Base-by-base conservation (phyloP, 2,113 vertebrate genomes). In the Lynx canadensis region DNA sequence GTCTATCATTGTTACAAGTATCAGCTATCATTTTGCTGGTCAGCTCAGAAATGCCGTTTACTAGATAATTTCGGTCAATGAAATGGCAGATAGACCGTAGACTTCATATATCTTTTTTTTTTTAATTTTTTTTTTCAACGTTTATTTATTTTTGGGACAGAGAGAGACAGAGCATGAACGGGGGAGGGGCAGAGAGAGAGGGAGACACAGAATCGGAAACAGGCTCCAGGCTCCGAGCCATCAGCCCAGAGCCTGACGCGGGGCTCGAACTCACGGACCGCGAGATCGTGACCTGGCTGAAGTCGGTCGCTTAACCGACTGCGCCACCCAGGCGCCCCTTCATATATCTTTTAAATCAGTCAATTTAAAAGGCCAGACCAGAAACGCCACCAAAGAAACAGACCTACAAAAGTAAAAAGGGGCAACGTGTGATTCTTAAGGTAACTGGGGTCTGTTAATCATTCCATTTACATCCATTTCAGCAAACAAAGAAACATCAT, bases 311-410 rank as follows among this genome's bases (percentile, higher is more conserved):
- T n/a, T n/a, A n/a, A n/a, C n/a, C n/a, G n/a, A n/a, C n/a, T n/a
- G n/a, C n/a, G n/a, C n/a, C n/a, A n/a, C n/a, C n/a, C n/a, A n/a
- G n/a, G n/a, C n/a, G n/a, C n/a, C n/a, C n/a, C 81, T 95, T 92
- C 63, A 45, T 92, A 1, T 25, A 23, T 84, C 66, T 97, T 95
- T 94, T 96, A 81, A 97, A 86, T 74, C n/a, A 68, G 80, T 74
- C 68, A 60, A 50, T 80, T 83, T 93, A 89, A 91, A 91, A 93
- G 81, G 50, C 23, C 16, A 79, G 63, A 81, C 18, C n/a, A 85
- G 92, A 97, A 95, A 88, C 88, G 16, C 89, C 96, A 84, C n/a
- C 29, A 55, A 88, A 94, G 66, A 94, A 85, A 52, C 10, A 93
- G 74, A 15, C 23, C 15, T 7, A 6, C 63, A 8, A 29, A 71